Evolutionary conservation across 1,140 invertebrate species (phyloP), one percentile per base, ranked within the genome.

Genomic region (Ephestia elutella): DNA sequence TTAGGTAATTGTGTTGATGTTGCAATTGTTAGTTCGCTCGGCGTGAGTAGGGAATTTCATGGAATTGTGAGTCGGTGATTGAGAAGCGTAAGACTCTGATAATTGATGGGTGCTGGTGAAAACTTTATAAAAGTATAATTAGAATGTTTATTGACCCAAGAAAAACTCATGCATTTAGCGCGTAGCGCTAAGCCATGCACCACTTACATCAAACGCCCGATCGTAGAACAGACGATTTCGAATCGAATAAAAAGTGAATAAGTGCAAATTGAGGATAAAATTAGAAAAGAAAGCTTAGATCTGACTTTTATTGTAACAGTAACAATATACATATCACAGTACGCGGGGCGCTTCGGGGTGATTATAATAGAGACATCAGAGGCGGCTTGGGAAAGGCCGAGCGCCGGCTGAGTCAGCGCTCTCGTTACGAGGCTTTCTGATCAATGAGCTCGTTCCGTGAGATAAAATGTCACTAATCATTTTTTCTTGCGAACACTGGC

Each of bases 261-360:
- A 72, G 71, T 82, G 79, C 78, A 73, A 67, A 56, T 68, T 63
- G 71, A 77, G 70, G 69, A 65, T 71, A 65, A 74, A 53, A 69
- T 57, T 60, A 81, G 73, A 59, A 79, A 83, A 81, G 67, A 73
- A 84, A 82, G 68, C 69, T 71, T 73, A 64, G 66, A 78, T 83
- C 73, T 75, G 68, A 77, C 54, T 78, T 86, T 88, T 88, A 86
- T 86, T 88, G 77, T 84, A 88, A 88, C 82, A 87, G 73, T 86
- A 88, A 88, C 80, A 83, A 83, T 84, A 78, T 84, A 84, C 80
- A 86, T 88, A 88, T 88, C 86, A 88, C 83, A 88, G 86, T 82
- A 86, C 86, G 83, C 86, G 82, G 82, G 83, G 83, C 83, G 82
- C 81, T 85, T 82, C 78, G 82, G 81, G 83, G 78, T 74, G 69